phyloP scores from a whole-genome alignment of 2,113 vertebrate genomes.

The Corythoichthys haematopterus region DNA sequence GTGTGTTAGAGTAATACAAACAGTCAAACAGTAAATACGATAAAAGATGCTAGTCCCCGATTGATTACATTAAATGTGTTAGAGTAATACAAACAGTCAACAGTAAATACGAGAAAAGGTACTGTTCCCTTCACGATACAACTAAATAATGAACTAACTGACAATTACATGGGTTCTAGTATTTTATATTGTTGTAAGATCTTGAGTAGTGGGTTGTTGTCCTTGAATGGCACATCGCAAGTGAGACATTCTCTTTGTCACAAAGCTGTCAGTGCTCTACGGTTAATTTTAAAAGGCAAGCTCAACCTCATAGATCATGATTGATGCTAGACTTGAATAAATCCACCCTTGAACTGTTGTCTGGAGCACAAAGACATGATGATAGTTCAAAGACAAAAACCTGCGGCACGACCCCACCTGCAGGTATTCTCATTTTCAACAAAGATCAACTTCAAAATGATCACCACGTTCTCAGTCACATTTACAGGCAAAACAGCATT shows the following conservation, averaged over 20 bases:
- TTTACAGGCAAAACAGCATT: constrained; percentile 11
- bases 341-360: neutral
- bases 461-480: neutral
- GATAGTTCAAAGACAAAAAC: too few species aligned
- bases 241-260: neutral
- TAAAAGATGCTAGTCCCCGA: too few species aligned
- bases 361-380: neutral
- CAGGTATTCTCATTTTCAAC: neutral
- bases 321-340: neutral
- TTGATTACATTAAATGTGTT: too few species aligned
- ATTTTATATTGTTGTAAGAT: too few species aligned
- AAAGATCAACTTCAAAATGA: neutral
- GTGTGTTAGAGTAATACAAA: too few species aligned
- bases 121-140: too few species aligned
- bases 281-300: neutral
- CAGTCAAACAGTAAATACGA: too few species aligned
- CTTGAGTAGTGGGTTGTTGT: neutral
- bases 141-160: too few species aligned
- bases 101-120: too few species aligned
- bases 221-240: neutral
- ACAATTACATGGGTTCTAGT: too few species aligned
- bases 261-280: neutral
- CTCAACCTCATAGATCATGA: neutral
- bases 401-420: neutral
- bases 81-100: too few species aligned